phyloP scores from a whole-genome alignment of 2,888 invertebrate species.

The Pyrrhosoma nymphula region DNA sequence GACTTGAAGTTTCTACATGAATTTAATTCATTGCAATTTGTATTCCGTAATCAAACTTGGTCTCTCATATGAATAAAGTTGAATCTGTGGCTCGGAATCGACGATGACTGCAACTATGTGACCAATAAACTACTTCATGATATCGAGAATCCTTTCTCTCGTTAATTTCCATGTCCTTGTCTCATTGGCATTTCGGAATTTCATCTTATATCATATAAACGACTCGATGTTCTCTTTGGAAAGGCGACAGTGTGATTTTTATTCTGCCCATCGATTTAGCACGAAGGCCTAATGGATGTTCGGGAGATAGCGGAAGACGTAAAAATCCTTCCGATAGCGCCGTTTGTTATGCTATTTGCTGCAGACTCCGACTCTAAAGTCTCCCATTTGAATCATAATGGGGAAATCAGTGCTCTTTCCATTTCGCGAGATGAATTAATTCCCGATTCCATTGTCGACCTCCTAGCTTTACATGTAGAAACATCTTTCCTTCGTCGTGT shows the following conservation, averaged over 20 bases:
- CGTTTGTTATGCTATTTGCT: conserved; percentile 43
- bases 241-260: not conserved
- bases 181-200: not conserved
- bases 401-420: conserved; percentile 26
- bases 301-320: not conserved
- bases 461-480: not conserved
- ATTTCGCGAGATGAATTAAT: not conserved
- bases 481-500: conserved; percentile 43
- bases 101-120: not conserved
- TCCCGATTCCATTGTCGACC: not conserved
- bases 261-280: not conserved
- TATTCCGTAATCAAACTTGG: too few relatives aligned
- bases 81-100: too few relatives aligned
- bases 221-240: not conserved
- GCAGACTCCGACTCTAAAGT: not conserved
- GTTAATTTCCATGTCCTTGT: not conserved
- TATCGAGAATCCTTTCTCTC: not conserved
- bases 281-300: not conserved
- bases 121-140: not conserved
- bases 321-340: not conserved
- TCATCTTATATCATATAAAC: not conserved
- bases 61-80: too few relatives aligned
- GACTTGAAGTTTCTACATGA: too few relatives aligned
- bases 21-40: too few relatives aligned
- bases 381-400: conserved; percentile 45